These are phyloP conservation scores for Eustalomyia histrio DNA, from an alignment of 2,888 invertebrate genomes.

Conservation along the genomic window DNA sequence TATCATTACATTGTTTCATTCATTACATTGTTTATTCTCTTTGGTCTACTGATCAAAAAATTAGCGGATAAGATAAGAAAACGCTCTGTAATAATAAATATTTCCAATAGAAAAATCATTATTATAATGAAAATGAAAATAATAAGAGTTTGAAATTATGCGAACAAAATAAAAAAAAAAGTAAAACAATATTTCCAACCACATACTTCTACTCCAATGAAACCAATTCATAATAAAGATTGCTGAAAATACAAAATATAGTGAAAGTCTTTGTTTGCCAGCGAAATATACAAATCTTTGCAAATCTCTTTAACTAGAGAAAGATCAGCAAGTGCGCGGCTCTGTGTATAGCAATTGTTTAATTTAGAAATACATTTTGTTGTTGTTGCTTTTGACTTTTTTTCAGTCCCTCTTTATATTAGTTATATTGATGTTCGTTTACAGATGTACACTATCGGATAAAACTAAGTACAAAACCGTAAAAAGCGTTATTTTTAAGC, in stretches of 20 bases:
- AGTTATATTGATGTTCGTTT: no score
- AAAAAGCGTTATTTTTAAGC: no score
- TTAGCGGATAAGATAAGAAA: neutral
- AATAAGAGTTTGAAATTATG: conserved; percentile 30
- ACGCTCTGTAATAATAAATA: no score
- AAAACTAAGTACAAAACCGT: no score
- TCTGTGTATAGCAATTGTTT: neutral
- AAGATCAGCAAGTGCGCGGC: conserved; percentile 23
- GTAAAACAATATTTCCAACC: neutral
- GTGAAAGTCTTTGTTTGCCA: conserved; percentile 3
- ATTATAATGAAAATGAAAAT: conserved; percentile 54
- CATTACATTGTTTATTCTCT: no score
- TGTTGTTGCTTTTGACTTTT: neutral
- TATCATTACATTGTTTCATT: conserved; percentile 6
- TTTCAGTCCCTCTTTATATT: conserved; percentile 7
- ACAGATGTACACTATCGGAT: no score
- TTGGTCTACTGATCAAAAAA: conserved; percentile 29
- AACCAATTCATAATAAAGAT: conserved; percentile 41
- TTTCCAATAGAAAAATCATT: neutral
- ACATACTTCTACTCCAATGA: conserved; percentile 24
- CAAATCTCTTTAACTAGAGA: neutral
- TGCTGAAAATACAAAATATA: conserved; percentile 11
- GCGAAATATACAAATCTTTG: neutral
- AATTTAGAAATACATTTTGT: conserved; percentile 19
- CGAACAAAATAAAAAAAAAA: conserved; percentile 22